Conservation (phyloP, 2,113 vertebrate genomes). For the Phyllopteryx taeniolatus region DNA sequence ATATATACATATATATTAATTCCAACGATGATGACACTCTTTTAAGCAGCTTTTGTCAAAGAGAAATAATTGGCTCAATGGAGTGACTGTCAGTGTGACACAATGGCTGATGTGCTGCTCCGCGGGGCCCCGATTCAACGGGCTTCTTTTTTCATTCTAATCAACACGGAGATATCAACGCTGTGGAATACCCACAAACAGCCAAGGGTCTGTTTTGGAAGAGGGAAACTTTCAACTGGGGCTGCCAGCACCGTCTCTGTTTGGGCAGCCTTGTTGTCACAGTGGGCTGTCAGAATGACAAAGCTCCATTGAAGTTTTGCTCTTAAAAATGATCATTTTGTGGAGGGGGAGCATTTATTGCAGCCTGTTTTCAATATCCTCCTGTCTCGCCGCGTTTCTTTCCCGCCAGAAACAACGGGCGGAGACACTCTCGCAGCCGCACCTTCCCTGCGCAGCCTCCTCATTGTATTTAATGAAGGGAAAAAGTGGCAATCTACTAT, state of each 20-base stretch:
- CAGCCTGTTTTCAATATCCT: background rate
- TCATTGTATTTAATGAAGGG: slow-evolving; percentile 79
- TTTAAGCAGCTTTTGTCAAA: slow-evolving; percentile 67
- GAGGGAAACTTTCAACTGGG: slow-evolving; percentile 65
- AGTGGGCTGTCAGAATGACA: slow-evolving; percentile 75
- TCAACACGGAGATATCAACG: slow-evolving; percentile 76
- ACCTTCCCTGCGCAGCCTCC: slow-evolving; percentile 67
- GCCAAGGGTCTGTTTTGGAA: slow-evolving; percentile 65
- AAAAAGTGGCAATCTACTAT: slow-evolving; percentile 79
- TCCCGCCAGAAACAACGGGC: slow-evolving; percentile 24
- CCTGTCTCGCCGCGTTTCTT: slow-evolving; percentile 58
- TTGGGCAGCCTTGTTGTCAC: slow-evolving; percentile 74
- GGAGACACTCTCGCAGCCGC: slow-evolving; percentile 44
- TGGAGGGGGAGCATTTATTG: slow-evolving; percentile 28
- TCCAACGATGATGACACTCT: slow-evolving; percentile 53
- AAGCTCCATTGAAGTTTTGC: slow-evolving; percentile 69
- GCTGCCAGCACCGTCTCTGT: slow-evolving; percentile 74
- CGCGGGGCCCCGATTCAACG: slow-evolving; percentile 47
- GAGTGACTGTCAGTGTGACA: slow-evolving; percentile 69
- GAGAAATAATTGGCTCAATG: slow-evolving; percentile 71
- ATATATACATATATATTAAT: background rate
- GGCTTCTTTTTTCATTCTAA: slow-evolving; percentile 68
- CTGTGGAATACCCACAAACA: slow-evolving; percentile 70
- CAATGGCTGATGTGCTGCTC: slow-evolving; percentile 60
- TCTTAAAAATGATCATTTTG: slow-evolving; percentile 77